These are phyloP conservation scores for Lathamus discolor DNA, from an alignment of 2,113 vertebrate genomes.

Conservation along the genomic window DNA sequence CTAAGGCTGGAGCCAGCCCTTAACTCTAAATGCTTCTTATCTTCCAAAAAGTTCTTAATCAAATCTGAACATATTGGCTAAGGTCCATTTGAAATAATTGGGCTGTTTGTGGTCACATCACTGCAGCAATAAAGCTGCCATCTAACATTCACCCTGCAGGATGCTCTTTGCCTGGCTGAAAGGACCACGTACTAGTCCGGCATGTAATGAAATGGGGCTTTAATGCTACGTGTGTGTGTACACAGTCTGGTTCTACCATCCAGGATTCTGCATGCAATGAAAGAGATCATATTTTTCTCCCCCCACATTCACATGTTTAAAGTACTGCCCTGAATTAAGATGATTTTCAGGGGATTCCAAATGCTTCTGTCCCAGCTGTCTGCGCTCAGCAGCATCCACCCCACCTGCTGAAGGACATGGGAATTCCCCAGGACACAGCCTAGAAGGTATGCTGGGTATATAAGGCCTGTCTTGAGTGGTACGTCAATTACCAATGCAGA, in stretches of 20 bases:
- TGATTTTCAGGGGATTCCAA: neutral
- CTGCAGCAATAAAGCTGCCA: neutral
- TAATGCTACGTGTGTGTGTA: neutral
- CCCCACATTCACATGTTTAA: neutral
- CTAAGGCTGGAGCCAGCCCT: constrained; percentile 22
- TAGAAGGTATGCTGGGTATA: neutral
- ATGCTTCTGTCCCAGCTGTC: neutral
- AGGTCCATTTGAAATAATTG: neutral
- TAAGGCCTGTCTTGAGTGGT: accelerated
- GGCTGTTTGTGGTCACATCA: neutral
- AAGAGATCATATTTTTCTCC: neutral
- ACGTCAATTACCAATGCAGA: neutral
- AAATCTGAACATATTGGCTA: neutral
- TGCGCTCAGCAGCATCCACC: neutral
- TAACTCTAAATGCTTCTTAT: neutral
- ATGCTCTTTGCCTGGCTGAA: neutral
- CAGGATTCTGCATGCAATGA: neutral
- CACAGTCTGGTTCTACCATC: neutral
- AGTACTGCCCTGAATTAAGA: neutral
- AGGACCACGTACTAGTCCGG: neutral
- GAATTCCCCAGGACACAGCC: neutral
- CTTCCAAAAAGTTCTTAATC: constrained; percentile 31
- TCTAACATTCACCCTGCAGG: neutral
- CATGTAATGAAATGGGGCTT: accelerated
- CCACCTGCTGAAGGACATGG: neutral